Evolutionary conservation across 2,113 vertebrate species (phyloP).

Genomic region (Mystacornis crossleyi): DNA sequence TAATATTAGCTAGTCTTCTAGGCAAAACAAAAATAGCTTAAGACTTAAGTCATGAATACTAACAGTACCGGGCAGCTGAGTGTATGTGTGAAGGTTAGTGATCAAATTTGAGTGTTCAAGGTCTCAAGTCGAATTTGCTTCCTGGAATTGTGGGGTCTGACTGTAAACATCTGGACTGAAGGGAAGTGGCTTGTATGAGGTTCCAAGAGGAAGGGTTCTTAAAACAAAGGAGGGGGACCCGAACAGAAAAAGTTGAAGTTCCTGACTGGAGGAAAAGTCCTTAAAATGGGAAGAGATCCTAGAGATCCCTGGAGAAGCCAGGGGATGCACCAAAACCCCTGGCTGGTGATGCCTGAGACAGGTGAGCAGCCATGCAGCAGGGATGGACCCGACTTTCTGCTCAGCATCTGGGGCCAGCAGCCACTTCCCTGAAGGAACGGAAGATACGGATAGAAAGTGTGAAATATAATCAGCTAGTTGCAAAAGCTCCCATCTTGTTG

Average conservation of each 20-base stretch:
- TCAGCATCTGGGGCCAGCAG: background rate
- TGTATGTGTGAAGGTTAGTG: background rate
- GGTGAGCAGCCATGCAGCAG: background rate
- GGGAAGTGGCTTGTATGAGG: background rate
- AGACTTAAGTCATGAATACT: background rate
- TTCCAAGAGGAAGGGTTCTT: background rate
- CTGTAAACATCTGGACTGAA: background rate
- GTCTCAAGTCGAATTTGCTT: background rate
- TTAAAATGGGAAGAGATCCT: background rate
- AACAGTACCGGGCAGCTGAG: background rate
- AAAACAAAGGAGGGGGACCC: background rate
- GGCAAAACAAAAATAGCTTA: background rate
- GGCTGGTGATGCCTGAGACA: background rate
- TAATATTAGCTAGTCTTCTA: background rate
- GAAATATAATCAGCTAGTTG: background rate
- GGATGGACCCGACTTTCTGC: rapidly evolving
- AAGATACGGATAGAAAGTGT: background rate
- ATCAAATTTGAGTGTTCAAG: background rate
- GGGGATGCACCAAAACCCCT: background rate
- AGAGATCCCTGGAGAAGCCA: background rate
- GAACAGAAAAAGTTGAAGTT: rapidly evolving
- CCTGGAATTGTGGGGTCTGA: background rate
- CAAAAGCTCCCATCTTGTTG: background rate
- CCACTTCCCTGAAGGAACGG: background rate
- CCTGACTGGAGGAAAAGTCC: background rate